phyloP scores from a whole-genome alignment of 1,140 invertebrate species.

The Diachasmimorpha longicaudata region DNA sequence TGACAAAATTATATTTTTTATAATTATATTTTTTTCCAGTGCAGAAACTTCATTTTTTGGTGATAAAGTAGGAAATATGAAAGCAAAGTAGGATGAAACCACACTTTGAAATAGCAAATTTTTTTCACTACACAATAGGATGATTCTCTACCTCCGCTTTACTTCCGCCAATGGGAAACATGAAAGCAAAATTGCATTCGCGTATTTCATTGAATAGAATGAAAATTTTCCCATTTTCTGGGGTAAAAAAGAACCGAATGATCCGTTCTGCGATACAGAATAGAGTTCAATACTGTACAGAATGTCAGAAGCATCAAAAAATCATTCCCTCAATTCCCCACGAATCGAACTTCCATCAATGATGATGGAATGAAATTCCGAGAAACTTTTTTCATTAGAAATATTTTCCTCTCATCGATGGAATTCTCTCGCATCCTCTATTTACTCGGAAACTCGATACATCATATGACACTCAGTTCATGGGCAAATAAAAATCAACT shows the following conservation, averaged over 20 bases:
- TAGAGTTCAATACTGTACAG: background rate
- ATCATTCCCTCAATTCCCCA: background rate
- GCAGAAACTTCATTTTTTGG: too few relatives aligned
- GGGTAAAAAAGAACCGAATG: background rate
- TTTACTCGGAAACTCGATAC: background rate
- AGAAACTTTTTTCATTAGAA: background rate
- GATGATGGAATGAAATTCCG: background rate
- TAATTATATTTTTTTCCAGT: too few relatives aligned
- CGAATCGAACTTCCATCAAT: background rate
- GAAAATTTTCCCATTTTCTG: background rate
- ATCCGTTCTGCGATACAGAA: background rate
- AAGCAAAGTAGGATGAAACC: too few relatives aligned
- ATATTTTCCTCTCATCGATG: background rate
- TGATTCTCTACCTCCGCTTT: too few relatives aligned
- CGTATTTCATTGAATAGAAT: too few relatives aligned
- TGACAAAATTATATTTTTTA: too few relatives aligned
- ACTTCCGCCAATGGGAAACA: too few relatives aligned
- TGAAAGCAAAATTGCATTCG: too few relatives aligned
- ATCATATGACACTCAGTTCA: background rate
- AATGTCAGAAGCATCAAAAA: background rate
- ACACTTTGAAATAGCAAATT: too few relatives aligned
- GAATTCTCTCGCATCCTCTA: background rate
- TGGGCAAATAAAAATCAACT: background rate
- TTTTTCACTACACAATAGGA: too few relatives aligned
- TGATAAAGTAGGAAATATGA: too few relatives aligned